Conservation (phyloP, 1,140 invertebrate genomes). For the Polypedilum pembai region DNA sequence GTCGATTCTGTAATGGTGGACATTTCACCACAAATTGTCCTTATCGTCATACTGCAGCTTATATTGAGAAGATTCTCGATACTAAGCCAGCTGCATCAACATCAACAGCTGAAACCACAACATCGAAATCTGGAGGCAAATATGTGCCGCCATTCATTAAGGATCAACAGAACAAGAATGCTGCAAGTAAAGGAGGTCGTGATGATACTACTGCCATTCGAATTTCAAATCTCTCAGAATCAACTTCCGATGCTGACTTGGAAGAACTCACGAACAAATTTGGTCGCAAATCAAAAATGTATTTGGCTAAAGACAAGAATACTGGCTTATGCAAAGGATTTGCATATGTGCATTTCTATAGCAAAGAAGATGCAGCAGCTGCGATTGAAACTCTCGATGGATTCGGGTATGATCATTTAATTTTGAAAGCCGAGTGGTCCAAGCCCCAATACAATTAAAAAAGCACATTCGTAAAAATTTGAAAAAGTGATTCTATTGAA, state of each 20-base stretch:
- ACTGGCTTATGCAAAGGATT: constrained; percentile 86
- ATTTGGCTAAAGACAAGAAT: constrained; percentile 77
- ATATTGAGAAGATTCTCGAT: constrained; percentile 51
- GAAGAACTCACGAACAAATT: constrained; percentile 82
- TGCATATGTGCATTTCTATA: constrained; percentile 94
- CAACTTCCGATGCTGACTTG: constrained; percentile 88
- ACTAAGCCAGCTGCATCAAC: constrained; percentile 38
- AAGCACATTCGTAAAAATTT: background rate
- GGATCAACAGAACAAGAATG: constrained; percentile 62
- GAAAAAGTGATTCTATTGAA: background rate
- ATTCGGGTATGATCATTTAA: constrained; percentile 96
- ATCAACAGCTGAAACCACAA: constrained; percentile 39
- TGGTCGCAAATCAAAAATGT: constrained; percentile 61
- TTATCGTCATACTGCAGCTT: constrained; percentile 81
- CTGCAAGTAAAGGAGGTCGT: constrained; percentile 56
- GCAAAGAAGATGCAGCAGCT: constrained; percentile 77
- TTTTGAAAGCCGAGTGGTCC: constrained; percentile 98
- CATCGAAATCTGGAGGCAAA: constrained; percentile 47
- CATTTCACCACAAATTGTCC: constrained; percentile 97
- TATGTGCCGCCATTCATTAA: constrained; percentile 82
- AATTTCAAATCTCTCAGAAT: constrained; percentile 96
- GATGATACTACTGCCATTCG: constrained; percentile 85
- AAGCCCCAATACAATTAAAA: constrained; percentile 60
- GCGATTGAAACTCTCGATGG: constrained; percentile 88
- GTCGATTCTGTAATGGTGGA: constrained; percentile 89